A percentile compares a stretch with the other conserved stretches of the same genome.
Conservation (phyloP, 2,797 vertebrate species). For the Thaleichthys pacificus region DNA sequence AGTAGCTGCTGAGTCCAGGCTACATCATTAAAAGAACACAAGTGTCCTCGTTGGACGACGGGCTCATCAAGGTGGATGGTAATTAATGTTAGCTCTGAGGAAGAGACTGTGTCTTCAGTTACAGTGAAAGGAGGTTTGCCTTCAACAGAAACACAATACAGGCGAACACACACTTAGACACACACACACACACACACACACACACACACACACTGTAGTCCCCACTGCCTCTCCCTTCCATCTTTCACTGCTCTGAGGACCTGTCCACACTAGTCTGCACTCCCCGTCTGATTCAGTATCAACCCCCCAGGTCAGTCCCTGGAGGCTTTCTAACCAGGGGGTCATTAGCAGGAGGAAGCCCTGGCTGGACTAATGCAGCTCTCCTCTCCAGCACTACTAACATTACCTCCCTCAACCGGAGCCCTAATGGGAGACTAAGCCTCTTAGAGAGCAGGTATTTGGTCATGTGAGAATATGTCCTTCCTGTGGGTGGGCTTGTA, state of each 20-base stretch:
- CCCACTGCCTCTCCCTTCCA: not conserved
- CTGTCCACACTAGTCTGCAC: conserved; percentile 13
- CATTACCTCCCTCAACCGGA: conserved; percentile 55
- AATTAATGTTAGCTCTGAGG: conserved; percentile 28
- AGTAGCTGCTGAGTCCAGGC: too few species aligned
- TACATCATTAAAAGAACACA: too few species aligned
- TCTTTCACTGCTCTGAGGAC: conserved; percentile 1
- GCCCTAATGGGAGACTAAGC: conserved; percentile 56
- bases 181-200: conserved; percentile 6
- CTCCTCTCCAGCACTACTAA: conserved; percentile 40
- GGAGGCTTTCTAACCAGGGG: conserved; percentile 30
- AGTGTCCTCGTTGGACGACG: too few species aligned
- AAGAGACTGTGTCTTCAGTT: conserved; percentile 23
- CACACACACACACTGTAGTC: not conserved
- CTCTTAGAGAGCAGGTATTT: conserved; percentile 61
- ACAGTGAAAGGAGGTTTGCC: not conserved
- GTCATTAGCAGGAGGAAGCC: conserved; percentile 55
- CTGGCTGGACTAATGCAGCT: conserved; percentile 42
- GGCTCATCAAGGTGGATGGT: conserved; percentile 20
- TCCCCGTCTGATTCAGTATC: not conserved
- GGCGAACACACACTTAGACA: conserved; percentile 1
- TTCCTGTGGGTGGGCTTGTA: conserved; percentile 3
- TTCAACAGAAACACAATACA: not conserved
- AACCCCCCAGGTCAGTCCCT: not conserved
- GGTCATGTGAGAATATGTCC: conserved; percentile 58